A percentile compares a stretch with the other conserved stretches of the same genome.
Evolutionary conservation across 2,888 invertebrate species (phyloP).

Genomic region (Chymomyza caudatula): DNA sequence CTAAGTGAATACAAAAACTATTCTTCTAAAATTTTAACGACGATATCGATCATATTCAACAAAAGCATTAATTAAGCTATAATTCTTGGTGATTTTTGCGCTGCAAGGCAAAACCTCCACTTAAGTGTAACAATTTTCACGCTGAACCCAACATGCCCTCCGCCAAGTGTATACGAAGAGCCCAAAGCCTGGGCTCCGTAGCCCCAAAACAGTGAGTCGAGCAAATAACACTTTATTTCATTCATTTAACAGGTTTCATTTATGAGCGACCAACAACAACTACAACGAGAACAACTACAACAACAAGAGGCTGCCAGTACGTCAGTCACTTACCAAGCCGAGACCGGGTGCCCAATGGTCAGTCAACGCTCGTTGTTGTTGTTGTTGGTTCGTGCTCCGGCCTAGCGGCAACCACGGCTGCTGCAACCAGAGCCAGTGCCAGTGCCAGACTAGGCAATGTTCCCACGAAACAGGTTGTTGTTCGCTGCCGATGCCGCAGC

Average conservation of each 20-base stretch:
- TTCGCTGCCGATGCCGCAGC: not conserved
- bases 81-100: no score
- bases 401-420: slow-evolving; percentile 21
- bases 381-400: slow-evolving; percentile 11
- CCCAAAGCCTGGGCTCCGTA: slow-evolving; percentile 11
- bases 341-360: not conserved
- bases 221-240: slow-evolving; percentile 78
- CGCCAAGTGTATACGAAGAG: not conserved
- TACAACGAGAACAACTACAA: slow-evolving; percentile 8
- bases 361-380: not conserved
- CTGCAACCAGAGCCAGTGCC: slow-evolving; percentile 42
- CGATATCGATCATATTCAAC: no score
- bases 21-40: no score
- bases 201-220: slow-evolving; percentile 65
- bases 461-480: slow-evolving; percentile 78
- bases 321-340: slow-evolving; percentile 27
- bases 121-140: not conserved
- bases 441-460: slow-evolving; percentile 75
- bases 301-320: slow-evolving; percentile 14
- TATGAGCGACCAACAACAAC: slow-evolving; percentile 61
- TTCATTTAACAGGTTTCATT: slow-evolving; percentile 79
- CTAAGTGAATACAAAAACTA: no score
- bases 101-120: no score
- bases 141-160: not conserved
- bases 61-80: no score